A percentile compares a stretch with the other conserved stretches of the same genome.
Evolutionary conservation across 2,797 vertebrate genomes (phyloP).

Genomic region (Hipposideros larvatus): DNA sequence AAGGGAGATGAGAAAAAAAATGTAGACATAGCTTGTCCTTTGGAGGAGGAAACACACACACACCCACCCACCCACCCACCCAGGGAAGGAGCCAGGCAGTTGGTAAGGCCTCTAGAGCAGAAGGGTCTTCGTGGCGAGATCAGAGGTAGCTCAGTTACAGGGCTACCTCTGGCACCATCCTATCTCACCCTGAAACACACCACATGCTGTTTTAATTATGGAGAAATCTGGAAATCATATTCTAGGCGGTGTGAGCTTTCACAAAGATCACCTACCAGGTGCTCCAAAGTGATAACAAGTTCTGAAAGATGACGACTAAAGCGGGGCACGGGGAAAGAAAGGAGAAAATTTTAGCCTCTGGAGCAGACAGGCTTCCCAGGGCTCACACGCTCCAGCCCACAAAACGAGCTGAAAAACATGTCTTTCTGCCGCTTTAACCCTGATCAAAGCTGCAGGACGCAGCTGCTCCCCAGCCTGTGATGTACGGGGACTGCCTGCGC

Average conservation of each 20-base stretch:
- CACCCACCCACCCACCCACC: rapidly evolving
- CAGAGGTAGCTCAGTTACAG: conserved; percentile 13
- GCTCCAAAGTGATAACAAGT: not conserved
- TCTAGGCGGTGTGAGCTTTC: conserved; percentile 45
- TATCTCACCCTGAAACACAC: not conserved
- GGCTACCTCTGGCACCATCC: not conserved
- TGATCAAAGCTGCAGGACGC: conserved; percentile 37
- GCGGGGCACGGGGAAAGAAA: not conserved
- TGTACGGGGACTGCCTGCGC: not conserved
- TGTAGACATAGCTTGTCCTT: not conserved
- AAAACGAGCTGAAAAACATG: conserved; percentile 13
- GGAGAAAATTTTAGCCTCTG: not conserved
- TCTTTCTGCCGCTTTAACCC: conserved; percentile 13
- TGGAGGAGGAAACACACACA: not conserved
- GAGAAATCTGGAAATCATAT: conserved; percentile 71
- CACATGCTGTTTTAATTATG: conserved; percentile 57
- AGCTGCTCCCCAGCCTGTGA: conserved; percentile 41
- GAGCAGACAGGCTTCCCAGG: conserved; percentile 51
- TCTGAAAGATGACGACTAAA: conserved; percentile 50
- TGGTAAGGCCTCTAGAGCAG: not conserved
- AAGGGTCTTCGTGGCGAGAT: not conserved
- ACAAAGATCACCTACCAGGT: conserved; percentile 56
- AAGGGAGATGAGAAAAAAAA: not conserved
- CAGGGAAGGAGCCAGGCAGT: not conserved
- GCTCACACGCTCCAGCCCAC: conserved; percentile 14